phyloP scores from a whole-genome alignment of 2,113 vertebrate species.

The Phylloscopus whistleri region DNA sequence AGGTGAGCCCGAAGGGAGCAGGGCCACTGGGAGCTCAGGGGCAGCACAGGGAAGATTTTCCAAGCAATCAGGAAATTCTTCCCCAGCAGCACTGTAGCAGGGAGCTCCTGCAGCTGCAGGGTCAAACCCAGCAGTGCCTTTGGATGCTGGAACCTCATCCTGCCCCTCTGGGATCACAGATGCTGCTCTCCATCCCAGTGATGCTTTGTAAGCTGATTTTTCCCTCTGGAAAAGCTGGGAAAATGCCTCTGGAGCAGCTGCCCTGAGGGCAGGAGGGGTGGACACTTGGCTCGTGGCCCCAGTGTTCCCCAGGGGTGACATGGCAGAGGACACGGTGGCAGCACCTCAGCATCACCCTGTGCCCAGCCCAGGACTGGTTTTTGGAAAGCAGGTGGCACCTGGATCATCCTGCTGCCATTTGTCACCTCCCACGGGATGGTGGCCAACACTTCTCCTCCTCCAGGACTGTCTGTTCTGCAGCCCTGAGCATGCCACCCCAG shows the following conservation, averaged over 20 bases:
- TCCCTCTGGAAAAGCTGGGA: neutral
- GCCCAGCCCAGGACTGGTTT: neutral
- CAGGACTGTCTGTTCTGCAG: neutral
- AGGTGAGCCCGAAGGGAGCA: neutral
- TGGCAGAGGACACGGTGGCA: accelerated
- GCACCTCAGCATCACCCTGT: accelerated
- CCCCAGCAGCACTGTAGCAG: neutral
- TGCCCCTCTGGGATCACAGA: neutral
- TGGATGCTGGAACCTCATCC: neutral
- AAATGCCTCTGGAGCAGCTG: neutral
- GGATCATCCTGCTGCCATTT: neutral
- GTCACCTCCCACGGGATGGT: neutral
- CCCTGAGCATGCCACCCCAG: accelerated
- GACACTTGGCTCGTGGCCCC: neutral
- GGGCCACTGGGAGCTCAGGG: neutral
- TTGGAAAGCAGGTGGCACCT: neutral
- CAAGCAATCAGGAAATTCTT: neutral
- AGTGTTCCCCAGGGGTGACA: accelerated
- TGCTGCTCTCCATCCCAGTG: accelerated
- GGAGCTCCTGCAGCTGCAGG: neutral
- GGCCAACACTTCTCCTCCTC: neutral
- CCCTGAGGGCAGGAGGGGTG: accelerated
- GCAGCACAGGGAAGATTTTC: neutral
- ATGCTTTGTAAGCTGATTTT: neutral
- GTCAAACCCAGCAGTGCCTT: neutral